These are phyloP conservation scores for Cryptocephalus moraei DNA, from an alignment of 2,888 invertebrate species.

Conservation along the genomic window DNA sequence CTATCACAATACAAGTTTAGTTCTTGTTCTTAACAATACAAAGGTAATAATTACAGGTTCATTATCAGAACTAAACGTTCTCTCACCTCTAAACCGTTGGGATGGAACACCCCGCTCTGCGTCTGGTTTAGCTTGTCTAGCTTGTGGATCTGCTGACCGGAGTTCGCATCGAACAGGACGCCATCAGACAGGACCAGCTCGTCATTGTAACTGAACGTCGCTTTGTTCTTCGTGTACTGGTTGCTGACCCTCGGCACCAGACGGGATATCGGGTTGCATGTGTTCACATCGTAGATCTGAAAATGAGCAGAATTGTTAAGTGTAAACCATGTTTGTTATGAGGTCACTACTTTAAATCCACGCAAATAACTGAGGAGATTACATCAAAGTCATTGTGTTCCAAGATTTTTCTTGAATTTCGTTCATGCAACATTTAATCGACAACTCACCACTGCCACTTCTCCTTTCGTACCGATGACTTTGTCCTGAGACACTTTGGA, in stretches of 20 bases:
- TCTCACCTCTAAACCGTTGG: slow-evolving; percentile 80
- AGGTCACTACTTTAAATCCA: too few relatives aligned
- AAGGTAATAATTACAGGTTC: too few relatives aligned
- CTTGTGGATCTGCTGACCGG: slow-evolving; percentile 85
- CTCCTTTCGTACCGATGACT: slow-evolving; percentile 80
- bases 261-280: slow-evolving; percentile 61
- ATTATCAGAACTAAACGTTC: too few relatives aligned
- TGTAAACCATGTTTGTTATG: too few relatives aligned
- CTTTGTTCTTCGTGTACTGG: slow-evolving; percentile 86
- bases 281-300: slow-evolving; percentile 78
- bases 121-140: slow-evolving; percentile 96
- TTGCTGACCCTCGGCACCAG: slow-evolving; percentile 78
- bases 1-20: too few relatives aligned
- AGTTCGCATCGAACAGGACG: slow-evolving; percentile 86
- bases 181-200: slow-evolving; percentile 93
- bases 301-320: too few relatives aligned
- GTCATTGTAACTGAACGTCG: slow-evolving; percentile 89
- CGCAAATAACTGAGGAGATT: too few relatives aligned
- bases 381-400: too few relatives aligned
- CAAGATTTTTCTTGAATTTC: too few relatives aligned
- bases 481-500: slow-evolving; percentile 76
- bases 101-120: slow-evolving; percentile 92
- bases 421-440: too few relatives aligned
- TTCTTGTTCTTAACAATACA: too few relatives aligned
- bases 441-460: slow-evolving; percentile 57